These are phyloP conservation scores for Misgurnus mizolepis DNA, from an alignment of 2,113 vertebrate species.

Conservation along the genomic window DNA sequence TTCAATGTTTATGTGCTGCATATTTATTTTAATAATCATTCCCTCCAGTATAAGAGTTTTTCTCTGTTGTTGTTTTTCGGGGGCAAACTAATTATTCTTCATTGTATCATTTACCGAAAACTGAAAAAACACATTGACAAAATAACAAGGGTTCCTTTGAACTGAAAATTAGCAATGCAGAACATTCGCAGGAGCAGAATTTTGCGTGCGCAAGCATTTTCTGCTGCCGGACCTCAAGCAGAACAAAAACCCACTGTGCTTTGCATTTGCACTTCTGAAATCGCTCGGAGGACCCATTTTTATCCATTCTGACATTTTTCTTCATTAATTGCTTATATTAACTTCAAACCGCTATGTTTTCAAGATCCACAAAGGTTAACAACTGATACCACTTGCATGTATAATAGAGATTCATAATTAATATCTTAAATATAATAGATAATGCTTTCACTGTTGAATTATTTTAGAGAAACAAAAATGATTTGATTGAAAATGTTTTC, in stretches of 20 bases:
- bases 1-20: conserved; percentile 16
- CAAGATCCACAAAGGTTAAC: conserved; percentile 15
- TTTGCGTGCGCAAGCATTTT: conserved; percentile 50
- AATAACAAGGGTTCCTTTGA: conserved; percentile 31
- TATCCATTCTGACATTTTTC: conserved; percentile 59
- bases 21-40: conserved; percentile 30
- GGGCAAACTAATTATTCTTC: conserved; percentile 1
- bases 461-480: no score
- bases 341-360: conserved; percentile 48
- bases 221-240: conserved; percentile 56
- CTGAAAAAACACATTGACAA: conserved; percentile 31
- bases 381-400: background rate
- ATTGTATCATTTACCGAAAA: conserved; percentile 21
- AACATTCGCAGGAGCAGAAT: conserved; percentile 41
- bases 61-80: conserved; percentile 2
- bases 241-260: conserved; percentile 60
- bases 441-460: no score
- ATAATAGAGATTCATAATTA: background rate
- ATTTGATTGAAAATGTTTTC: no score
- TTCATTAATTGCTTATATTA: conserved; percentile 67
- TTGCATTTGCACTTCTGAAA: conserved; percentile 31
- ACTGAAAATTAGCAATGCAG: conserved; percentile 56
- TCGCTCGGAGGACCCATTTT: conserved; percentile 60
- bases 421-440: no score
- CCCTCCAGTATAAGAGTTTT: background rate